phyloP scores from a whole-genome alignment of 1,140 invertebrate species.

The Homarus americanus region DNA sequence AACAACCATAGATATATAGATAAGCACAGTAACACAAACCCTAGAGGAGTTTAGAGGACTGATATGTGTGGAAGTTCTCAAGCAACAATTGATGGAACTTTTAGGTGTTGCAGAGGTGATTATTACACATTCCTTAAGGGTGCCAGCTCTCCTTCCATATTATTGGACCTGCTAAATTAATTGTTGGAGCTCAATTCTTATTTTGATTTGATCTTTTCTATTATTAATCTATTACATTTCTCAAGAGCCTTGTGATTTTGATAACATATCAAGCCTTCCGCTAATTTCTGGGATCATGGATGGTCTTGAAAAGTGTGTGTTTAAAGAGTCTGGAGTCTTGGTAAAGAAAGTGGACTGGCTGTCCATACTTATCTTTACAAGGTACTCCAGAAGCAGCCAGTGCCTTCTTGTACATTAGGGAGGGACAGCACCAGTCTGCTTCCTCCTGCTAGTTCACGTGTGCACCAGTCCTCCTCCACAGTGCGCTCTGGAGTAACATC shows the following conservation, averaged over 20 bases:
- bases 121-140: conserved; percentile 53
- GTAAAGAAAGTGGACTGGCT: conserved; percentile 32
- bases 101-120: conserved; percentile 39
- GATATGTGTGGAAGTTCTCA: not conserved
- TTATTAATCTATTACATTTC: not conserved
- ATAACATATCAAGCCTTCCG: conserved; percentile 56
- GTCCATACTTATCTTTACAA: conserved; percentile 41
- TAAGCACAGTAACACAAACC: too few species aligned
- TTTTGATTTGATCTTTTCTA: not conserved
- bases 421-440: not conserved
- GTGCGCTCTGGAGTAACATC: conserved; percentile 3
- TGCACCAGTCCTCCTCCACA: conserved; percentile 25
- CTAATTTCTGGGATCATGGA: conserved; percentile 15
- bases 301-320: conserved; percentile 17
- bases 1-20: too few species aligned
- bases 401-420: conserved; percentile 26
- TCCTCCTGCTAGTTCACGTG: conserved; percentile 30
- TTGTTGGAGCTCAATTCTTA: conserved; percentile 17
- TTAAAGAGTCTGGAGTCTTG: conserved; percentile 39
- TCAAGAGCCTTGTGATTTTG: conserved; percentile 48
- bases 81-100: not conserved
- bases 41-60: not conserved
- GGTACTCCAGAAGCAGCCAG: conserved; percentile 36
- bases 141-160: conserved; percentile 35
- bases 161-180: conserved; percentile 23